phyloP scores from a whole-genome alignment of 2,888 invertebrate genomes.

The Zaprionus bogoriensis region DNA sequence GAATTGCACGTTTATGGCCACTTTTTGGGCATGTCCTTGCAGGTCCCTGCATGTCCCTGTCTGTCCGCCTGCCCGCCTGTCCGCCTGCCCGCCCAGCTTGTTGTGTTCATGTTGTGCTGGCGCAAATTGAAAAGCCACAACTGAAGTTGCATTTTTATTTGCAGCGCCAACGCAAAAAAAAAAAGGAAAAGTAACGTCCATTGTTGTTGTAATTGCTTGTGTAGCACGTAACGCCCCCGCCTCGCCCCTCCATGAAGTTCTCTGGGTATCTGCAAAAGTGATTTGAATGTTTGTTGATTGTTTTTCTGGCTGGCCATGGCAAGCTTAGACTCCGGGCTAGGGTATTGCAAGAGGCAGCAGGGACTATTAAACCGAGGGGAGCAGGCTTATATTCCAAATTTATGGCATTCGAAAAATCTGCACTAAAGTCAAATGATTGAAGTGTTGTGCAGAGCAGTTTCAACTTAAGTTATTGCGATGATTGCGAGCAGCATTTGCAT shows the following conservation, averaged over 20 bases:
- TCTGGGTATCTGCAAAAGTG: slow-evolving; percentile 30
- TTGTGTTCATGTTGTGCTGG: slow-evolving; percentile 30
- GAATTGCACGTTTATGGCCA: slow-evolving; percentile 74
- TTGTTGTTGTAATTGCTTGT: slow-evolving; percentile 75
- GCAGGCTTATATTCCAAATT: too few relatives aligned
- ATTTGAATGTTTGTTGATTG: slow-evolving; percentile 32
- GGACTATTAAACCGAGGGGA: too few relatives aligned
- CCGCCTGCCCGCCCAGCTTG: too few relatives aligned
- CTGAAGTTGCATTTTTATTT: slow-evolving; percentile 73
- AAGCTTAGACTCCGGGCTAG: neutral
- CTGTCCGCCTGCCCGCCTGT: too few relatives aligned
- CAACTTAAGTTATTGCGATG: slow-evolving; percentile 16
- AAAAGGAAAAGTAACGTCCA: slow-evolving; percentile 24
- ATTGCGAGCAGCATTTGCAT: slow-evolving; percentile 43
- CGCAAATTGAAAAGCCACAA: slow-evolving; percentile 70
- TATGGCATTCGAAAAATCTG: too few relatives aligned
- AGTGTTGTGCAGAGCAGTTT: neutral
- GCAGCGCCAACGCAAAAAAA: slow-evolving; percentile 10
- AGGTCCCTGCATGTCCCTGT: neutral
- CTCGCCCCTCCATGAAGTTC: slow-evolving; percentile 34
- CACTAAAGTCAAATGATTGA: too few relatives aligned
- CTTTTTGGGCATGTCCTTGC: slow-evolving; percentile 47
- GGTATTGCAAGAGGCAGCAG: too few relatives aligned
- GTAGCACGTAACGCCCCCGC: slow-evolving; percentile 48
- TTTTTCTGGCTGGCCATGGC: neutral